phyloP scores from a whole-genome alignment of 2,797 vertebrate species.

The Aeoliscus strigatus region DNA sequence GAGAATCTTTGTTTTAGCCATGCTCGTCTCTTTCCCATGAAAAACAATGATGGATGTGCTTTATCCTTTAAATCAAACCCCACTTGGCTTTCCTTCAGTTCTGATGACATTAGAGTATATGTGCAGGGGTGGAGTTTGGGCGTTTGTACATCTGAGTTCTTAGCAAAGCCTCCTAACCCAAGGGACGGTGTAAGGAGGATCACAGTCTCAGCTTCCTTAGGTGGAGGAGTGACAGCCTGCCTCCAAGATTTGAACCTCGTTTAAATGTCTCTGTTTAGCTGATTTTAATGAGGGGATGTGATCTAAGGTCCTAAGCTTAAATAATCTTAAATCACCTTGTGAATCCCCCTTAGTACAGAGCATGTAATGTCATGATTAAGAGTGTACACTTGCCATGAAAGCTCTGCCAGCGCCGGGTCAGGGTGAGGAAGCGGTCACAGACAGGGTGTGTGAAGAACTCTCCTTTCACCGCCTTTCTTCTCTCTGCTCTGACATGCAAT shows the following conservation, averaged over 20 bases:
- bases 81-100: conserved; percentile 65
- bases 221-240: conserved; percentile 61
- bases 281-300: conserved; percentile 72
- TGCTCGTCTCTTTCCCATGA: conserved; percentile 51
- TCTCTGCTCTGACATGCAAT: conserved; percentile 76
- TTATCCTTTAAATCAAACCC: conserved; percentile 71
- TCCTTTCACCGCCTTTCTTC: conserved; percentile 72
- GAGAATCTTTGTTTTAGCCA: conserved; percentile 49
- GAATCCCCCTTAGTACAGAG: conserved; percentile 62
- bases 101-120: conserved; percentile 66
- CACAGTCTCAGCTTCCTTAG: conserved; percentile 60
- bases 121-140: conserved; percentile 59
- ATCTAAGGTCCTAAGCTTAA: conserved; percentile 71
- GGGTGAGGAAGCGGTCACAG: conserved; percentile 75
- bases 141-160: conserved; percentile 69
- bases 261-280: conserved; percentile 75
- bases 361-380: conserved; percentile 72
- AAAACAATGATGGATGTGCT: conserved; percentile 63
- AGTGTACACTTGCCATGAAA: conserved; percentile 64
- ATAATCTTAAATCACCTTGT: conserved; percentile 69
- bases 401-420: conserved; percentile 62
- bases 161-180: conserved; percentile 65
- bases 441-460: conserved; percentile 71
- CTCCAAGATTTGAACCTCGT: conserved; percentile 68
- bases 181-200: conserved; percentile 67